Base-by-base conservation (phyloP, 2,113 vertebrate species). In the Calypte anna region DNA sequence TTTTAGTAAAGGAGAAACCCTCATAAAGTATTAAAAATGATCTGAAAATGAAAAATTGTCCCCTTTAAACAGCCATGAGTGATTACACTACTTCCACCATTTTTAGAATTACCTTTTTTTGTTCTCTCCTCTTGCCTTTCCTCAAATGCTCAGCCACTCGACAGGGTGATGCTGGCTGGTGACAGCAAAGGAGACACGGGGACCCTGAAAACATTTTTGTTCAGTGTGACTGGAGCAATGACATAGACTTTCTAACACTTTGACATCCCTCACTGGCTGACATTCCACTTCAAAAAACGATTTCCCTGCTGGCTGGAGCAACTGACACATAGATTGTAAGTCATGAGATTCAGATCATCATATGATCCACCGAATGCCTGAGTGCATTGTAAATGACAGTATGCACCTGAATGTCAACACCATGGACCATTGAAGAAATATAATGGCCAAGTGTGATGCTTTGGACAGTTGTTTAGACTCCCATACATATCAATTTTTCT, bases 201-300 rank as follows among this genome's bases (percentile, higher is more conserved):
- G 75, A 90, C 69, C 95, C 48, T 48, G 82, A 96, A 96, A 96
- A 68, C 44, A 84, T 83, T 64, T 95, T 50, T 90, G 30, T 86
- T 94, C 91, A 77, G 94, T 63, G 72, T 80, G 64, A 22, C 62
- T 84, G 78, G 80, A 84, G 94, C 68, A 87, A 36, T 88, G 90
- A 64, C 93, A 93, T 27, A 73, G 48, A 76, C 91, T 86, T 96
- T 95, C 74, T 90, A 93, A 66, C 28, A 87, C 46, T 94, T 68
- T 96, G 92, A 97, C 95, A 94, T 92, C 86, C 38, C 33, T 96
- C 85, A 86, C 53, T 78, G 91, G 55, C 73, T 97, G 93, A 93
- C 86, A 93, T 86, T 79, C 57, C 31, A 31, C 85, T 93, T 62
- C 5, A 84, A 70, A 95, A 77, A 91, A 94, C 89, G 23, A 50